phyloP scores from a whole-genome alignment of 2,888 invertebrate species.

The Zootermopsis nevadensis region DNA sequence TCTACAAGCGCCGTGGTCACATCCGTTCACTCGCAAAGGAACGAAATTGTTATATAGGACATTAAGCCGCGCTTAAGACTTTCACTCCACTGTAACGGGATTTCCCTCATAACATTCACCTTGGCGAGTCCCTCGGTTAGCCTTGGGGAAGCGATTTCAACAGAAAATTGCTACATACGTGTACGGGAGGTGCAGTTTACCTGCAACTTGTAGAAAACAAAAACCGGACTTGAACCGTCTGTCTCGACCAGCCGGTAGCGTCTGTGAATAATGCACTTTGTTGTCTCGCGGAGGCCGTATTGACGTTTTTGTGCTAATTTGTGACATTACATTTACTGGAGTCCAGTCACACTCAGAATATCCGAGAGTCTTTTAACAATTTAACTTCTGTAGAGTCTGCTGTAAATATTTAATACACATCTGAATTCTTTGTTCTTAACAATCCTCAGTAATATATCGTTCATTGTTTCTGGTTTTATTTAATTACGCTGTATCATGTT shows the following conservation, averaged over 20 bases:
- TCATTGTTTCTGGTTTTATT: too few relatives aligned
- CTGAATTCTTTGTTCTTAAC: too few relatives aligned
- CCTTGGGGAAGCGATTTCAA: slow-evolving; percentile 22
- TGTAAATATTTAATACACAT: too few relatives aligned
- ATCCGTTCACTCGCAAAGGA: background rate
- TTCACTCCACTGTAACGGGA: slow-evolving; percentile 21
- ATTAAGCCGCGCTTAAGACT: background rate
- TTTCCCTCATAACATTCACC: background rate
- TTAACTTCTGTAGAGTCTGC: too few relatives aligned
- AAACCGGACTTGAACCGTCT: background rate
- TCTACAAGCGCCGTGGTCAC: too few relatives aligned
- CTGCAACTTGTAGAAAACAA: background rate
- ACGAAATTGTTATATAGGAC: background rate
- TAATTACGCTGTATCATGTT: too few relatives aligned
- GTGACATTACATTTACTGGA: too few relatives aligned
- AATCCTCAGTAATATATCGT: too few relatives aligned
- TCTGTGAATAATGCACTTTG: background rate
- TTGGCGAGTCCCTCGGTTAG: background rate
- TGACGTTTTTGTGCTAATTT: too few relatives aligned
- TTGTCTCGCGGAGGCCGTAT: too few relatives aligned
- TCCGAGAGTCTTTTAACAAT: too few relatives aligned
- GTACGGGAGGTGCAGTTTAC: background rate
- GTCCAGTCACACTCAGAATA: too few relatives aligned
- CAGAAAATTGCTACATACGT: background rate
- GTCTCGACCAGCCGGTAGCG: background rate